phyloP scores from a whole-genome alignment of 2,888 invertebrate species.

The Xestia rhomboidea region DNA sequence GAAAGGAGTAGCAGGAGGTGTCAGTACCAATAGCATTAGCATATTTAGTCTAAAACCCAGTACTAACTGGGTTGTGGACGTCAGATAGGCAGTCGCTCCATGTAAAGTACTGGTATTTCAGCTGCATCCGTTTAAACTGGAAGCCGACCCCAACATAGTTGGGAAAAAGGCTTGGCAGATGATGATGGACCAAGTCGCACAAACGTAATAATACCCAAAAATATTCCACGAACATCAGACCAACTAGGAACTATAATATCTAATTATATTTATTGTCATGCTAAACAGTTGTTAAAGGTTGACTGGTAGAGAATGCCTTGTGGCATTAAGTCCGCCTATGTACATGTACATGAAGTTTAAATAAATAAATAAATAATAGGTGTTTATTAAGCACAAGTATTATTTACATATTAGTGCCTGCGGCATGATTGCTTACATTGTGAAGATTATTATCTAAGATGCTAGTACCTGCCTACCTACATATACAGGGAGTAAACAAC shows the following conservation, averaged over 20 bases:
- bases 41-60: background rate
- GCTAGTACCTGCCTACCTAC: background rate
- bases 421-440: constrained; percentile 1
- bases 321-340: no score
- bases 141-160: background rate
- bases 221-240: background rate
- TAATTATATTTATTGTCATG: constrained; percentile 3
- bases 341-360: no score
- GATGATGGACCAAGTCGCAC: no score
- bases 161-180: background rate
- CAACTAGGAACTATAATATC: background rate
- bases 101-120: background rate
- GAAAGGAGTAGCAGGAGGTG: no score
- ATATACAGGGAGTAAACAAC: no score
- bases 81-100: background rate
- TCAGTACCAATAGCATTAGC: no score
- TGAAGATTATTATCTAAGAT: background rate
- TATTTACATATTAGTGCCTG: background rate
- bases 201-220: background rate
- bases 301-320: no score
- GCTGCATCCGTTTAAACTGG: background rate
- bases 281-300: background rate
- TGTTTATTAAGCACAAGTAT: background rate
- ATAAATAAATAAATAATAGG: no score
- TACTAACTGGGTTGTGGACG: background rate